Evolutionary conservation across 2,888 invertebrate species (phyloP).

Genomic region (Reticulitermes lucifugus): DNA sequence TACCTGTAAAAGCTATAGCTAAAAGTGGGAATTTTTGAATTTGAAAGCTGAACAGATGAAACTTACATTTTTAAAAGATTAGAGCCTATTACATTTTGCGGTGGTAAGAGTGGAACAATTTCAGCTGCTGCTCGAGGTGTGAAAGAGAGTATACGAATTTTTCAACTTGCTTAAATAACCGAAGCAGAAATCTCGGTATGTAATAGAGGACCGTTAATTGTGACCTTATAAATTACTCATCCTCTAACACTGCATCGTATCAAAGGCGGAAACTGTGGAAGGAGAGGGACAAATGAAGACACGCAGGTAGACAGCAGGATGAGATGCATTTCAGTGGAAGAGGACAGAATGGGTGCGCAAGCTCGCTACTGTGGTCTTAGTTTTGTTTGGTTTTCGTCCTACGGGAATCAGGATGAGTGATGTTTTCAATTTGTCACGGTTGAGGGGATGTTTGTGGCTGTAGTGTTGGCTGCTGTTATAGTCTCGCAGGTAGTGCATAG

Average conservation of each 20-base stretch:
- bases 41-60: no score
- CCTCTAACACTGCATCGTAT: not conserved
- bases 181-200: no score
- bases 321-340: not conserved
- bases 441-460: slow-evolving; percentile 32
- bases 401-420: slow-evolving; percentile 32
- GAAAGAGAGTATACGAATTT: no score
- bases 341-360: not conserved
- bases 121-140: no score
- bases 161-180: no score
- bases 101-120: no score
- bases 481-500: not conserved
- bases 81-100: no score
- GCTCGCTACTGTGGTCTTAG: not conserved
- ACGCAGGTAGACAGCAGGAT: not conserved
- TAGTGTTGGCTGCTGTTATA: not conserved
- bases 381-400: slow-evolving; percentile 22
- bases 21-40: no score
- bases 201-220: not conserved
- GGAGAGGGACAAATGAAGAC: not conserved
- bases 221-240: not conserved
- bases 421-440: slow-evolving; percentile 41
- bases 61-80: no score
- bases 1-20: no score
- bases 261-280: not conserved